Evolutionary conservation across 2,113 vertebrate species (phyloP).

Genomic region (Chloropsis cyanopogon): DNA sequence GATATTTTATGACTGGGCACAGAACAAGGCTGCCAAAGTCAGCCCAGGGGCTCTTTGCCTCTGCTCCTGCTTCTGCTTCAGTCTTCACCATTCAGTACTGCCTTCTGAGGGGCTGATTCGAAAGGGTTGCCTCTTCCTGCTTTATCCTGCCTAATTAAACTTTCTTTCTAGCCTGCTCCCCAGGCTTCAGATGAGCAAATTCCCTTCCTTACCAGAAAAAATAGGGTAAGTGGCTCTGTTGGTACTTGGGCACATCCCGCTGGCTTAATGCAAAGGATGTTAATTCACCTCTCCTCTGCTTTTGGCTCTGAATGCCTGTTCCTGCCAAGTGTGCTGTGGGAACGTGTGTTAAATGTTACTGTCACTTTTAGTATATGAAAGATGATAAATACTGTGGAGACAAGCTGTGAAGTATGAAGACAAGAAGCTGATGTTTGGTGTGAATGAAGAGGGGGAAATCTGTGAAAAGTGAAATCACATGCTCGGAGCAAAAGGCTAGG

Average conservation of each 20-base stretch:
- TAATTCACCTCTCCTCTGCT: conserved; percentile 3
- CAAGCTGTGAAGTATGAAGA: conserved; percentile 56
- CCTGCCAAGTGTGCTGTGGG: conserved; percentile 32
- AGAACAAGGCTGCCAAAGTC: neutral
- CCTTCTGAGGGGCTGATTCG: neutral
- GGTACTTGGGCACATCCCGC: rapidly evolving
- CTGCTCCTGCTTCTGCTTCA: neutral
- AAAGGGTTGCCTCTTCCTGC: neutral
- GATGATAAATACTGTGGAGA: conserved; percentile 57
- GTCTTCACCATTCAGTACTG: neutral
- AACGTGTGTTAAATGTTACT: conserved; percentile 43
- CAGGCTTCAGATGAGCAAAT: neutral
- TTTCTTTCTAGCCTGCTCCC: neutral
- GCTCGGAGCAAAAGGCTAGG: conserved; percentile 20
- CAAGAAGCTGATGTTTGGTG: conserved; percentile 65
- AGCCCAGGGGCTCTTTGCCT: neutral
- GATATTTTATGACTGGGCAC: neutral
- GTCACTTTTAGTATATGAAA: conserved; percentile 45
- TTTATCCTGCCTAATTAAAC: neutral
- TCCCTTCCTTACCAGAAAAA: neutral
- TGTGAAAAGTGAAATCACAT: conserved; percentile 57
- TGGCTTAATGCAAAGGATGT: neutral
- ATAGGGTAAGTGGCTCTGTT: neutral
- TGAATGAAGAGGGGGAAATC: conserved; percentile 39
- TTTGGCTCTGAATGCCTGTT: conserved; percentile 10